Evolutionary conservation across 2,797 vertebrate genomes (phyloP).

Genomic region (Hyperoplus lanceolatus): DNA sequence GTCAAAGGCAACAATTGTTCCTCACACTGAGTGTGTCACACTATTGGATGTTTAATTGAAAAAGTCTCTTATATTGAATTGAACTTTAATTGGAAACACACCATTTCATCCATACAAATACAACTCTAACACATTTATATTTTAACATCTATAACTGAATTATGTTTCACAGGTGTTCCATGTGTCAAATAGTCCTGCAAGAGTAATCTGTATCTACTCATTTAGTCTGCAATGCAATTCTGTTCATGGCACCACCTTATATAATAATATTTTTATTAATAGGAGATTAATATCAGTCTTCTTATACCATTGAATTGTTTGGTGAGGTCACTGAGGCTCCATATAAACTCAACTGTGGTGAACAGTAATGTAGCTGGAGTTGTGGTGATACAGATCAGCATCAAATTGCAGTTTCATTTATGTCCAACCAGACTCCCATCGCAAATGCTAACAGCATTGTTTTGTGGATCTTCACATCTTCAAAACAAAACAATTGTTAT

Average conservation of each 20-base stretch:
- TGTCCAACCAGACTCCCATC: neutral
- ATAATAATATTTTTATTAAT: neutral
- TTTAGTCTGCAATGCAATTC: neutral
- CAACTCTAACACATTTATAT: neutral
- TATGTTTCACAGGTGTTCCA: neutral
- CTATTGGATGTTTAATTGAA: too few relatives aligned
- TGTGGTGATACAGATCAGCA: neutral
- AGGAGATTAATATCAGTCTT: neutral
- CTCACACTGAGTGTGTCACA: neutral
- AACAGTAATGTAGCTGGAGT: neutral
- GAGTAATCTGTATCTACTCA: neutral
- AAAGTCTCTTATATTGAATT: too few relatives aligned
- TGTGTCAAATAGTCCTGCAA: neutral
- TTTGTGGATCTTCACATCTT: neutral
- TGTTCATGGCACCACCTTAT: too few relatives aligned
- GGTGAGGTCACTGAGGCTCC: neutral
- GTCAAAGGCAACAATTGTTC: neutral
- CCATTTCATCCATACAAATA: too few relatives aligned
- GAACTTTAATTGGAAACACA: neutral
- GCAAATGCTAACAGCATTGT: neutral
- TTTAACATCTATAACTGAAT: neutral
- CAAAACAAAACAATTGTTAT: neutral
- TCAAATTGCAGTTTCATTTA: neutral
- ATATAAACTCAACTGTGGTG: neutral
- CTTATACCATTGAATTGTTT: neutral